Evolutionary conservation across 1,140 invertebrate genomes (phyloP), one percentile per base, ranked within the genome.

Genomic region (Neotoxoptera formosana): DNA sequence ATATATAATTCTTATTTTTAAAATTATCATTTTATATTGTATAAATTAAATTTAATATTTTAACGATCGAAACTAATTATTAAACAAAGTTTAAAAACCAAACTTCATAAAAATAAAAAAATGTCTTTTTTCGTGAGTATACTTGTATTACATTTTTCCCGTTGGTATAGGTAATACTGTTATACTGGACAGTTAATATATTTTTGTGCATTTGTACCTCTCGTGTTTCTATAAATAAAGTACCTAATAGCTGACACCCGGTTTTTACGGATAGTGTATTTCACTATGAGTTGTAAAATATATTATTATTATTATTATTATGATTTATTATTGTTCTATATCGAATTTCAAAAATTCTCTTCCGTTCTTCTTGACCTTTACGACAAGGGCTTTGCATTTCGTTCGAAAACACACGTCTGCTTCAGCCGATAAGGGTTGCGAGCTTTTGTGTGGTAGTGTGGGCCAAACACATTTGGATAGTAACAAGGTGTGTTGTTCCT

Each of bases 331-430:
- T n/a, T 76, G n/a, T 76, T n/a, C 11, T 17, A 17, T 76, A 76
- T 76, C 17, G 30, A 76, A 76, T 76, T 76, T 76, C 30, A n/a
- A 76, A 67, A 76, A 76, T 76, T 76, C n/a, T 14, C 14, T 76
- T 76, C 60, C 30, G n/a, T n/a, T 76, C 60, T 14, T 76, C 30
- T 76, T 76, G 60, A 76, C 14, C 60, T 76, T 76, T n/a, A 76
- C 30, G 60, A 76, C n/a, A 34, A 76, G 60, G n/a, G 60, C 14
- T 76, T 87, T 87, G 11, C 17, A 11, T 20, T 25, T 20, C 11
- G 86, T 47, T n/a, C 17, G 47, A 87, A 87, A 87, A 87, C 86
- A n/a, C 86, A n/a, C 86, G 87, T 25, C 34, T 89, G 51, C 21
- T 89, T n/a, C 21, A 23, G 21, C 48, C 6, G 87, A 56, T 89